Evolutionary conservation across 2,797 vertebrate species (phyloP), one percentile per base, ranked within the genome.

Genomic region (Melanotaenia maccullochi): DNA sequence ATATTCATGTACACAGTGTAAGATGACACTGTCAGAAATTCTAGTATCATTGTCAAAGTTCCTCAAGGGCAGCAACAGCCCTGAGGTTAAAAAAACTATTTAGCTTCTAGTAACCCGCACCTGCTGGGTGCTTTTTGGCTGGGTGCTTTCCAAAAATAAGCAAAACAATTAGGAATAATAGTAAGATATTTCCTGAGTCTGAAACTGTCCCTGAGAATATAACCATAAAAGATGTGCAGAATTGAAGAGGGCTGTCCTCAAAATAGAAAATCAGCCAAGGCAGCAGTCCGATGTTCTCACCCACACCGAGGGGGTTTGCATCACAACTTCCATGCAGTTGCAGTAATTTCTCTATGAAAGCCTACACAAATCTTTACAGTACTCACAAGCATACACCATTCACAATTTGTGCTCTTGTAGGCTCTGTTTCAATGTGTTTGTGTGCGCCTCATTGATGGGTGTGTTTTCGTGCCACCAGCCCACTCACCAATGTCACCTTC

Each of bases 401-500:
- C n/a, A 20, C 38, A 44, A 22, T 58, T 22, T 30, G 35, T 32
- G 52, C 63, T 73, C 55, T 12, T n/a, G 36, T 67, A 67, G 59
- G 79, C 71, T 75, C 79, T 72, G 62, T 82, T 67, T 81, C 64
- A 68, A 68, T 69, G 75, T 61, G 71, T 80, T 68, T 79, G 83
- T 20, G 60, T 25, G 56, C 36, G 75, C 62, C 58, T 72, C 22
- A 36, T 51, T 22, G 75, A 72, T 68, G 74, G 64, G 71, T 74
- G 77, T 55, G 72, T 72, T 68, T 78, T 73, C 85, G 74, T 64
- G 63, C 84, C 84, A 76, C 73, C 74, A 12, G 83, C 78, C 76
- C 79, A n/a, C 78, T 78, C 83, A 13, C 83, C 90, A 92, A 92
- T 90, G 92, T 93, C 93, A 94, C 93, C 92, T 94, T 94, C 92